These are phyloP conservation scores for Glyptemys insculpta DNA, from an alignment of 2,797 vertebrate genomes.

Conservation along the genomic window DNA sequence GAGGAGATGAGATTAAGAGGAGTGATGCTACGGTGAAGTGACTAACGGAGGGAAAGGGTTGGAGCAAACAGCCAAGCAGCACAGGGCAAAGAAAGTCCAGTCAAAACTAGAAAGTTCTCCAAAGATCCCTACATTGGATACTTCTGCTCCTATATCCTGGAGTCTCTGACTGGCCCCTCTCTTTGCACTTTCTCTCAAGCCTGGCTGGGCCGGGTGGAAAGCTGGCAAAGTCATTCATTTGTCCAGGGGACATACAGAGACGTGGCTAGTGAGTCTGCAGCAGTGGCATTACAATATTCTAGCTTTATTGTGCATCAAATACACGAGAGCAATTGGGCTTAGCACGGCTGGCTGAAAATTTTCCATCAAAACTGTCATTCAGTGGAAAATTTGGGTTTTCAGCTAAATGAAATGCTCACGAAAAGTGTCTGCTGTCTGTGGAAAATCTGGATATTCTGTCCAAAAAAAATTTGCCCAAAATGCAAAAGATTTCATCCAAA, in stretches of 20 bases:
- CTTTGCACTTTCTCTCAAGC: no score
- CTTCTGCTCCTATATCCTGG: no score
- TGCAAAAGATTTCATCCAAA: no score
- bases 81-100: no score
- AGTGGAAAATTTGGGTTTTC: neutral
- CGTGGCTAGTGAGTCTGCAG: neutral
- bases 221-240: neutral
- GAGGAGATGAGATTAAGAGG: no score
- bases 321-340: neutral
- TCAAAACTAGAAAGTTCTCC: no score
- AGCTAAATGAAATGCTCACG: neutral
- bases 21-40: no score
- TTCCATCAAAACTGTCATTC: neutral
- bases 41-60: no score
- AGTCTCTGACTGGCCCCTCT: no score
- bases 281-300: accelerated
- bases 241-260: neutral
- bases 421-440: neutral
- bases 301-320: neutral
- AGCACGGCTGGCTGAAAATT: neutral
- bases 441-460: neutral
- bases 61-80: no score
- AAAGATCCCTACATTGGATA: no score
- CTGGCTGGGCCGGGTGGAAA: neutral
- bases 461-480: neutral